phyloP scores from a whole-genome alignment of 2,113 vertebrate species.

The Prionailurus bengalensis region DNA sequence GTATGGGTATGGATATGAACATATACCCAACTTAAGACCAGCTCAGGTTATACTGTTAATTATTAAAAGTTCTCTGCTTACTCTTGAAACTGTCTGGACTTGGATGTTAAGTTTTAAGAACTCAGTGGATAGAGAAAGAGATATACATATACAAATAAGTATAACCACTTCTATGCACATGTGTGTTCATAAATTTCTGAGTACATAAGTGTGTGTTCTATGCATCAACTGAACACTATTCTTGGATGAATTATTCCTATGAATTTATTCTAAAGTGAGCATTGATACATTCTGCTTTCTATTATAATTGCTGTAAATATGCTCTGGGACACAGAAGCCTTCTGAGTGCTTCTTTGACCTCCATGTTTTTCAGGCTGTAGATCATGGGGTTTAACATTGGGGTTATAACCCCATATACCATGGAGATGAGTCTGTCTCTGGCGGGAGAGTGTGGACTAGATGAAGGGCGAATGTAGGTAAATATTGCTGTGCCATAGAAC shows the following conservation, averaged over 20 bases:
- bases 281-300: not conserved
- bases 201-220: not conserved
- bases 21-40: not conserved
- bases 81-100: not conserved
- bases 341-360: slow-evolving; percentile 56
- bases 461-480: slow-evolving; percentile 33
- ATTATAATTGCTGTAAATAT: not conserved
- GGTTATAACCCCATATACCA: slow-evolving; percentile 46
- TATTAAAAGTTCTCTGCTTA: not conserved
- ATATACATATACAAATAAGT: not conserved
- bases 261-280: not conserved
- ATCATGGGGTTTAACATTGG: slow-evolving; percentile 69
- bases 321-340: not conserved
- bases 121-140: not conserved
- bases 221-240: not conserved
- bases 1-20: not conserved
- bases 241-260: not conserved
- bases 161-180: not conserved
- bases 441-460: not conserved
- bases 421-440: slow-evolving; percentile 47
- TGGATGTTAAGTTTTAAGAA: not conserved
- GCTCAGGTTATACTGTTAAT: not conserved
- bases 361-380: slow-evolving; percentile 58
- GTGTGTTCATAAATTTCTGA: not conserved
- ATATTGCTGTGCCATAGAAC: slow-evolving; percentile 62